Base-by-base conservation (phyloP, 2,113 vertebrate genomes). In the Strix aluco region DNA sequence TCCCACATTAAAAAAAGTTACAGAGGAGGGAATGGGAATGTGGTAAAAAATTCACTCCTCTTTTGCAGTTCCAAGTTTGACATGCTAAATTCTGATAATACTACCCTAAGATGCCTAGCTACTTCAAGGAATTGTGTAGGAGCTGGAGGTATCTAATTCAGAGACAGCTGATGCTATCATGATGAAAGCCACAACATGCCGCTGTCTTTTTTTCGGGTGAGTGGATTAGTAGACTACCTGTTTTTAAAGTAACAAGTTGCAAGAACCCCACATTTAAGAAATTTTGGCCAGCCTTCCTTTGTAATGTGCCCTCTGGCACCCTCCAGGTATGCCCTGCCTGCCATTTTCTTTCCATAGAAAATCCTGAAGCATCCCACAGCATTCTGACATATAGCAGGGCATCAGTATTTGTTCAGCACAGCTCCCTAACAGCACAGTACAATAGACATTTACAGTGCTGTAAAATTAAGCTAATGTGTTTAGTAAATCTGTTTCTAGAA, bases 401-500 rank as follows among this genome's bases (percentile, higher is more conserved):
- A 52, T 15, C 15, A 12, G 21, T 30, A 49, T 74, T 90, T 75
- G 27, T 34, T 67, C 51, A 61, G 47, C 57, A 55, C 7, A 44
- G 4, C 11, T 66, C 47, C 27, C 42, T 34, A 27, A 34, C 9
- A 17, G 47, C 23, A 57, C 40, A 75, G 57, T 38, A 13, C 34
- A n/a, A 65, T 2, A 79, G 81, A 21, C 54, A 82, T 91, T 88
- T 89, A 61, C 61, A 75, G 58, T 81, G 77, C 73, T 79, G 58
- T 87, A 66, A 94, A 85, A 82, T 63, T 62, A 71, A 69, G 30
- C 29, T 59, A 65, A 92, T 92, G 72, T 54, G 26, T 80, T 96
- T 77, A 87, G 54, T 55, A 77, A 87, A 85, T 81, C 89, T 94
- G 58, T 46, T 81, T 69, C 2, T 2, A 72, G 58, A 95, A 94